These are phyloP conservation scores for Pegea sp. DNA, from an alignment of 23 tunicate genomes.

Conservation along the genomic window DNA sequence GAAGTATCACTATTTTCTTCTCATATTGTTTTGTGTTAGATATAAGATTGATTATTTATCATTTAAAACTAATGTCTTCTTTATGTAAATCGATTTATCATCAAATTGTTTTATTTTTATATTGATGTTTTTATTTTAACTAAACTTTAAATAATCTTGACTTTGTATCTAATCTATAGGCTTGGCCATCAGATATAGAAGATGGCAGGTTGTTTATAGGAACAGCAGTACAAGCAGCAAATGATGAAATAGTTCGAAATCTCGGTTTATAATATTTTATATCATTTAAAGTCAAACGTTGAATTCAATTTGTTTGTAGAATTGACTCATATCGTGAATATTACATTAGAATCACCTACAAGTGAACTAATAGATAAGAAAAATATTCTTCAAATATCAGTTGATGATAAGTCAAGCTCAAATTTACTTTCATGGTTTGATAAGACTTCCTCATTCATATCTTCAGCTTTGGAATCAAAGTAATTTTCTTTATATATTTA, in stretches of 20 bases:
- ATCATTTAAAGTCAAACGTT: background rate
- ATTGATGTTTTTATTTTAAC: no score
- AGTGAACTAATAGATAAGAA: background rate
- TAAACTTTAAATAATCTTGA: no score
- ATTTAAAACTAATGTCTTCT: no score
- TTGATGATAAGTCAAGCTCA: conserved; percentile 25
- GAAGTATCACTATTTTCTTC: no score
- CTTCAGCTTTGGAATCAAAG: conserved; percentile 11
- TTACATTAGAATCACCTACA: conserved; percentile 45
- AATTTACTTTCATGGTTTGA: conserved; percentile 41
- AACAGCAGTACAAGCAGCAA: conserved; percentile 49
- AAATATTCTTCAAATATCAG: conserved; percentile 5
- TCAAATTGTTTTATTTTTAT: no score
- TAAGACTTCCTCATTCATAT: conserved; percentile 26
- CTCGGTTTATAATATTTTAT: background rate
- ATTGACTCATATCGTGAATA: conserved; percentile 58
- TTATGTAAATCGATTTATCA: no score
- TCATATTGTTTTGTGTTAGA: no score
- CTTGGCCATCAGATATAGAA: conserved; percentile 83
- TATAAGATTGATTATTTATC: no score
- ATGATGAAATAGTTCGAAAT: conserved; percentile 9
- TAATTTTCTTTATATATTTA: no score
- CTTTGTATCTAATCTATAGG: no score
- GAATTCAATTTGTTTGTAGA: conserved; percentile 17
- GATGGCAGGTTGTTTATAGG: conserved; percentile 33